Evolutionary conservation across 2,113 vertebrate species (phyloP).

Genomic region (Zapornia atra): DNA sequence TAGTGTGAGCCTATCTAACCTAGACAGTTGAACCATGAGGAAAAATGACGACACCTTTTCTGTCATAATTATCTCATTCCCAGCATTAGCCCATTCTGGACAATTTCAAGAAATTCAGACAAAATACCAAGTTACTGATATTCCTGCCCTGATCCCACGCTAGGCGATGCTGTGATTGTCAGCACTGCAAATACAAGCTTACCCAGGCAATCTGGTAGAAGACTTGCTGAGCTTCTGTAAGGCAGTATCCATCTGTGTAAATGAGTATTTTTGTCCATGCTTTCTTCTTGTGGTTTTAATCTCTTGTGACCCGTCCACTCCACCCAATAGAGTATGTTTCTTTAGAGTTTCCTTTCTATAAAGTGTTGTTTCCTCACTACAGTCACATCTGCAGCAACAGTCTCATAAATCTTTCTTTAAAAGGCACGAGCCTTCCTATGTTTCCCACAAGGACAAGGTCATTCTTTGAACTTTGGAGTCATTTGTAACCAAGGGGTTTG

Average conservation of each 20-base stretch:
- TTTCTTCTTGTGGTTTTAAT: background rate
- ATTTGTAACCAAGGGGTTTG: conserved; percentile 58
- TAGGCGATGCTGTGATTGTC: background rate
- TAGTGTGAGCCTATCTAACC: background rate
- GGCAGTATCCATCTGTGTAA: background rate
- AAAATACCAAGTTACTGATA: background rate
- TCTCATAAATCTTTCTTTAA: conserved; percentile 64
- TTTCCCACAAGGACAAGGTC: conserved; percentile 72
- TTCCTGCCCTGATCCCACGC: background rate
- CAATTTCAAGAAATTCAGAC: background rate
- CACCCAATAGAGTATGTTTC: conserved; percentile 39
- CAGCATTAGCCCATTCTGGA: background rate
- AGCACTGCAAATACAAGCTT: background rate
- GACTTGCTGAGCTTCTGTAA: background rate
- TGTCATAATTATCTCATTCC: background rate
- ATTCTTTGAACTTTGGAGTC: conserved; percentile 64
- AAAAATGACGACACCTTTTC: background rate
- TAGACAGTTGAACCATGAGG: background rate
- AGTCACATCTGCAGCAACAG: conserved; percentile 61
- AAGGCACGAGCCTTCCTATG: conserved; percentile 63
- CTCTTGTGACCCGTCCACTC: conserved; percentile 33
- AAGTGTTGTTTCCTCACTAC: conserved; percentile 50
- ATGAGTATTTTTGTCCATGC: background rate
- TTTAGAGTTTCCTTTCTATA: conserved; percentile 51
- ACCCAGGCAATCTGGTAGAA: background rate